A percentile compares a stretch with the other conserved stretches of the same genome.
Conservation (phyloP, 2,888 invertebrate species). For the Pyrgus malvae region DNA sequence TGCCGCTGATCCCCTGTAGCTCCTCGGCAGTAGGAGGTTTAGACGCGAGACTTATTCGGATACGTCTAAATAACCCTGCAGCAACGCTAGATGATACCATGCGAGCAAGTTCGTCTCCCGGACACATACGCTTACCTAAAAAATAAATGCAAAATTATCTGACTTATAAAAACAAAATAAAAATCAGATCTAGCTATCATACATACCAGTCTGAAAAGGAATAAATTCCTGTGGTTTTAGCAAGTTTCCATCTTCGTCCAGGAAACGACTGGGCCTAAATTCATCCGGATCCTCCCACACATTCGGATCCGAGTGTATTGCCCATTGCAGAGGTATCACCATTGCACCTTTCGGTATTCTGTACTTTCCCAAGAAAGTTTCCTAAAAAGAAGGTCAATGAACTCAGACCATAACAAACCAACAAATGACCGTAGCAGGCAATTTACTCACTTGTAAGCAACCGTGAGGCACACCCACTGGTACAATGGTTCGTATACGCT, state of each 20-base stretch:
- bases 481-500: constrained; percentile 89
- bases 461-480: constrained; percentile 94
- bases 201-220: constrained; percentile 90
- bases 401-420: constrained; percentile 17
- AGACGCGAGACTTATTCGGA: constrained; percentile 81
- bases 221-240: constrained; percentile 86
- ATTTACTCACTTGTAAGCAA: constrained; percentile 64
- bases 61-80: constrained; percentile 85
- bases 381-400: constrained; percentile 54
- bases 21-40: constrained; percentile 63
- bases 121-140: constrained; percentile 86
- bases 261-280: constrained; percentile 87
- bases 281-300: constrained; percentile 85
- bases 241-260: constrained; percentile 83
- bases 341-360: constrained; percentile 85
- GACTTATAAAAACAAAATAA: background rate
- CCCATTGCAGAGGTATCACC: constrained; percentile 92
- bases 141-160: background rate
- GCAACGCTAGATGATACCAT: constrained; percentile 86
- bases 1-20: constrained; percentile 87
- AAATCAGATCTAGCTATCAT: background rate
- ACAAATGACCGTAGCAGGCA: constrained; percentile 2
- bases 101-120: constrained; percentile 91
- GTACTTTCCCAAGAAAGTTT: constrained; percentile 82
- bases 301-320: constrained; percentile 87